These are phyloP conservation scores for Sebastes jordani DNA, from an alignment of 2,797 vertebrate genomes.

Conservation along the genomic window DNA sequence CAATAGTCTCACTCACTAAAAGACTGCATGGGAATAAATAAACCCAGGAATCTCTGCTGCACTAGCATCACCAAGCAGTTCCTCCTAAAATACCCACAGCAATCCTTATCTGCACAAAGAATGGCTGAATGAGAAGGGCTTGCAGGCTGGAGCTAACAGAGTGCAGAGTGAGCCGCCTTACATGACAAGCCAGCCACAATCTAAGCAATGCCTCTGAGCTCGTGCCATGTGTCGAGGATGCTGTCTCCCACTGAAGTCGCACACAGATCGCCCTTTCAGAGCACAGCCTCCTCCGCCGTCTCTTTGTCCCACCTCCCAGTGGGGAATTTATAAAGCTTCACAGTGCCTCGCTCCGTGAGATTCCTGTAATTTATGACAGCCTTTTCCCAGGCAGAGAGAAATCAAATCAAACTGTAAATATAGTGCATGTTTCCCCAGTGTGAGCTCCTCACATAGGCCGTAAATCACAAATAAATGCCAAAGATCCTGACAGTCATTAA, in stretches of 20 bases:
- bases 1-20: constrained; percentile 28
- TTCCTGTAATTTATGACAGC: constrained; percentile 73
- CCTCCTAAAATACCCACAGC: constrained; percentile 23
- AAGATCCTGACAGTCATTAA: constrained; percentile 72
- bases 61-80: constrained; percentile 9
- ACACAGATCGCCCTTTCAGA: constrained; percentile 65
- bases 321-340: constrained; percentile 64
- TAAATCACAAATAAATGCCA: constrained; percentile 69
- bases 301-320: constrained; percentile 61
- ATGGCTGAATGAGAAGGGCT: constrained; percentile 20
- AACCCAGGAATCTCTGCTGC: neutral
- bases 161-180: constrained; percentile 39
- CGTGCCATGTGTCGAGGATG: constrained; percentile 66
- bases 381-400: constrained; percentile 69
- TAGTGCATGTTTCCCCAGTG: constrained; percentile 70
- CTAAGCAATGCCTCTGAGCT: constrained; percentile 61
- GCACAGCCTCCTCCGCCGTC: constrained; percentile 50
- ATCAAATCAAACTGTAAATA: constrained; percentile 81
- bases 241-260: constrained; percentile 62
- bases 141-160: constrained; percentile 24
- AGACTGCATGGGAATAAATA: constrained; percentile 18
- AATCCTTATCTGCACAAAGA: constrained; percentile 15
- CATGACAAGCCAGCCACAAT: constrained; percentile 55
- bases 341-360: constrained; percentile 59
- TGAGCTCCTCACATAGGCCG: constrained; percentile 47